Evolutionary conservation across 2,797 vertebrate genomes (phyloP), one percentile per base, ranked within the genome.

Genomic region (Cheirogaleus major): DNA sequence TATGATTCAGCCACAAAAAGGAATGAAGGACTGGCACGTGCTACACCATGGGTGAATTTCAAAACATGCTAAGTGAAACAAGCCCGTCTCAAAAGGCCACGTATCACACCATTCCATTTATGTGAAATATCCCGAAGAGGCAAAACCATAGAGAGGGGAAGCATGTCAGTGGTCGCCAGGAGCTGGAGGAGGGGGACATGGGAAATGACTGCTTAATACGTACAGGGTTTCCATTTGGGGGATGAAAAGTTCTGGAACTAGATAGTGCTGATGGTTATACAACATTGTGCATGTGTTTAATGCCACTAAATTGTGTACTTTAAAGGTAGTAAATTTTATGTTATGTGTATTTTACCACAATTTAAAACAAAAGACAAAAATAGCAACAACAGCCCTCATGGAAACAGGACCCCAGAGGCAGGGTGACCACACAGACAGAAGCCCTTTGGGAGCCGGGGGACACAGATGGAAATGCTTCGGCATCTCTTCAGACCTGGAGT

Each of bases 41-140:
- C 48, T 27, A 2, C 2, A 4, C 4, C 7, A 3, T 0, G 12
- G 25, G 38, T n/a, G 5, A 27, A 6, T n/a, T 41, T 27, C 10
- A 38, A 89, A 38, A 32, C 4, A 8, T 27, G n/a, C 55, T 52
- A 30, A 65, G 32, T 12, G 11, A 50, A 59, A 73, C 45, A 57
- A 82, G 23, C 18, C 81, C 2, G 55, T 55, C 38, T n/a, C 27
- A 14, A 45, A 73, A 73, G 30, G 52, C n/a, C 72, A 14, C 25
- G 13, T 35, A 7, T 13, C 4, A 0, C n/a, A 32, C 38, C 48
- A 41, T 32, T 79, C 50, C 41, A 5, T 25, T 59, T 27, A 13
- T 25, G 3, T 4, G 32, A 32, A 57, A 32, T 70, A 12, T 38
- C 14, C 55, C 41, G 57, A 92, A 57, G 8, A 59, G n/a, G 38